Conservation (phyloP, 2,113 vertebrate genomes). For the Dunckerocampus dactyliophorus region DNA sequence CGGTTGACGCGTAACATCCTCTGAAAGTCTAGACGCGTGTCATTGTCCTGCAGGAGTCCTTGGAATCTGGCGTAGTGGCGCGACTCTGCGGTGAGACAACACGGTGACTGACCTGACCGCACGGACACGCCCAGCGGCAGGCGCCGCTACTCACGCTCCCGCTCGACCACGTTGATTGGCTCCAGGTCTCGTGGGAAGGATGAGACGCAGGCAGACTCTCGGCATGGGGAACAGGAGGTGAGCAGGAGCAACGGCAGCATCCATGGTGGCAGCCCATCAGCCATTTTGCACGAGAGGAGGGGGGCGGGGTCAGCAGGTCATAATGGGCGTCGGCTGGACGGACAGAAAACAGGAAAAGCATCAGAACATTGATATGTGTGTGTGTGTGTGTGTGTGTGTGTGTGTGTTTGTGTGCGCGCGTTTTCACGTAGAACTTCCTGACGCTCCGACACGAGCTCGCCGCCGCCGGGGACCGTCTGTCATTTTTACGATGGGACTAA, state of each 20-base stretch:
- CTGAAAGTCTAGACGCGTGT: constrained; percentile 80
- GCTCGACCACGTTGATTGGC: constrained; percentile 53
- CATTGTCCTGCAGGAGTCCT: constrained; percentile 75
- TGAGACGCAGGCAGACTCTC: constrained; percentile 13
- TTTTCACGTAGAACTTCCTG: no score
- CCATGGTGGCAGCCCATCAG: constrained; percentile 22
- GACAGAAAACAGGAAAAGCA: background rate
- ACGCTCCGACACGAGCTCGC: no score
- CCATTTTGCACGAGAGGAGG: constrained; percentile 14
- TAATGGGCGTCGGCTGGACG: constrained; percentile 23
- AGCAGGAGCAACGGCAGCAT: constrained; percentile 16
- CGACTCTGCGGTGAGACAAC: constrained; percentile 59
- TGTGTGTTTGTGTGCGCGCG: no score
- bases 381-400: no score
- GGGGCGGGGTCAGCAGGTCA: constrained; percentile 46
- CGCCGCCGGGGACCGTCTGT: no score
- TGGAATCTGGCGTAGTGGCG: constrained; percentile 73
- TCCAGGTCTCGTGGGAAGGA: constrained; percentile 69
- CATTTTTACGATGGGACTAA: no score
- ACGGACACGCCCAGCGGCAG: background rate
- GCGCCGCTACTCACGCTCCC: constrained; percentile 50
- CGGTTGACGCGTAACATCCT: constrained; percentile 80
- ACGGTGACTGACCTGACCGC: no score
- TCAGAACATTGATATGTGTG: background rate
- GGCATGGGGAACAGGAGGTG: constrained; percentile 34